Base-by-base conservation (phyloP, 2,797 vertebrate species). In the Dendrocincla fuliginosa region DNA sequence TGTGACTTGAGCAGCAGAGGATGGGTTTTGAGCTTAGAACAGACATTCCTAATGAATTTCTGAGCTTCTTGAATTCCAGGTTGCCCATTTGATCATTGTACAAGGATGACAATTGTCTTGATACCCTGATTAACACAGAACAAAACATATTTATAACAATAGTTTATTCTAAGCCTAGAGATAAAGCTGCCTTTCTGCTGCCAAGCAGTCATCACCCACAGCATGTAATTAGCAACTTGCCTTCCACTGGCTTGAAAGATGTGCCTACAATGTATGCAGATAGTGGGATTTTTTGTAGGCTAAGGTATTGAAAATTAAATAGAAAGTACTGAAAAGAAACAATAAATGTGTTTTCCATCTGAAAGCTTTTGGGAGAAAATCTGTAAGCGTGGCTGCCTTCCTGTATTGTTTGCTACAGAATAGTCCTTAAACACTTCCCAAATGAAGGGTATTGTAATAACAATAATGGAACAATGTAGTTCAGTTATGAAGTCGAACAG, bases 1-100 rank as follows among this genome's bases (percentile, higher is more conserved):
- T 12, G 73, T 64, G 83, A 90, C 83, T 95, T 92, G 81, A 93
- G 81, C 46, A 11, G 65, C 81, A 92, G 89, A 65, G 37, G 73
- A 77, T 94, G 89, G 78, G 42, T 94, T 93, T 90, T 78, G 70
- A 85, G 76, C 79, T 77, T 30, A 82, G 64, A 90, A 73, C 68
- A 96, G 87, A 93, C 95, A 91, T 75, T 95, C 71, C 64, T 93
- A 93, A 95, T 95, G 94, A 95, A 82, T 95, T 93, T 90, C 90
- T 92, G 75, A 94, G 84, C 60, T 95, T 39, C 93, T 79, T 71
- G 35, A 95, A 87, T 96, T 95, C 91, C 93, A 91, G 60, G 67
- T 46, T 80, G 80, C 52, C 44, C 89, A 67, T 96, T 83, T 90
- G 79, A 97, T 90, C 90, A 33, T 61, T 56, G 68, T 60, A 68